Evolutionary conservation across 2,888 invertebrate genomes (phyloP), one percentile per base, ranked within the genome.

Genomic region (Calameuta filiformis): DNA sequence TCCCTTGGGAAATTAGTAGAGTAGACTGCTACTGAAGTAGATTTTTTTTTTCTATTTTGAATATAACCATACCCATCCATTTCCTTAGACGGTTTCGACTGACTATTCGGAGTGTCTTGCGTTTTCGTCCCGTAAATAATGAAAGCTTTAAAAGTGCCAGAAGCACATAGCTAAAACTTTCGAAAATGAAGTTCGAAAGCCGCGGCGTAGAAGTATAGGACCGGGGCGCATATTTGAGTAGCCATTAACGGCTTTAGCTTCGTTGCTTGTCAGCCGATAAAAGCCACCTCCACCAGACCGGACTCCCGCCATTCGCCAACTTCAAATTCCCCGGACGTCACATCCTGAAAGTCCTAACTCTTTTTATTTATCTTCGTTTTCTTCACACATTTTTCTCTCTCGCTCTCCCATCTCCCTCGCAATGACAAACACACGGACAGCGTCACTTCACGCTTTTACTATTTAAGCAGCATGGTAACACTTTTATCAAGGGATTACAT

Each of bases 181-280:
- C 79, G 83, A 83, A 87, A 87, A 85, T 85, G 84, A 87, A 88
- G 86, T 87, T 87, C 83, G 84, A 84, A 86, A 87, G 86, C 87
- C 84, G 80, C 78, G 80, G 82, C 76, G 79, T 74, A 82, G 79
- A 75, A 83, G 79, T 82, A 34, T 71, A 33, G 71, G 71, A 71
- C 34, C 31, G 79, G 68, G 81, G 75, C 78, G 87, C 87, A 87
- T 88, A 87, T 86, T 88, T 87, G 84, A 87, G 87, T 86, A 87
- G 87, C 88, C 87, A 87, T 89, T 87, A 88, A 87, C 84, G 87
- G 88, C 87, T 88, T 88, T 87, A 81, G 84, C 84, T 83, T 77
- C 84, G 85, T 85, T 84, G 86, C 83, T 84, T 86, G 88, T 86
- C 85, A 83, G 84, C 83, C 86, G 87, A 86, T 88, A 86, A 88